Evolutionary conservation across 2,888 invertebrate species (phyloP).

Genomic region (Cyclophora punctaria): DNA sequence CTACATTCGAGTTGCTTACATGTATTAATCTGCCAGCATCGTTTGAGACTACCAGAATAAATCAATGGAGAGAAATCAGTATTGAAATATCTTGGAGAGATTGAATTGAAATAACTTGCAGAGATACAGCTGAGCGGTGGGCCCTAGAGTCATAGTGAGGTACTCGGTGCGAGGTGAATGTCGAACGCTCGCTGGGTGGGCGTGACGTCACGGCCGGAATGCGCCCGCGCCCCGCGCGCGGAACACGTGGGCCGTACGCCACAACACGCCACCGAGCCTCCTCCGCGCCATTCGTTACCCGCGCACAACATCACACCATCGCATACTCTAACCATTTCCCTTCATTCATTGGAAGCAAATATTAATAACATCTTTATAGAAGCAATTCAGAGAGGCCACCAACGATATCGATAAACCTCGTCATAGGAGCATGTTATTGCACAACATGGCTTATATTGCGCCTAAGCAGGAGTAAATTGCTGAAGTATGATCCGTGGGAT

Average conservation of each 20-base stretch:
- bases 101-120: conserved; percentile 20
- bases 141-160: conserved; percentile 32
- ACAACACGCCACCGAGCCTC: conserved; percentile 36
- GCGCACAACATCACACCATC: conserved; percentile 3
- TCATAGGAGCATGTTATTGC: conserved; percentile 7
- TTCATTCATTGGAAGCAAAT: no score
- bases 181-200: conserved; percentile 71
- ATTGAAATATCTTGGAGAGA: no score
- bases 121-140: conserved; percentile 45
- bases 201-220: conserved; percentile 74
- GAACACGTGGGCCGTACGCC: conserved; percentile 61
- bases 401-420: background rate
- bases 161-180: conserved; percentile 58
- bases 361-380: background rate
- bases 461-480: conserved; percentile 10
- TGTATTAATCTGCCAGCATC: no score
- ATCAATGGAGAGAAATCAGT: no score
- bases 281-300: conserved; percentile 21
- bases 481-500: conserved; percentile 42
- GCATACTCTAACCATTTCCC: conserved; percentile 32
- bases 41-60: no score
- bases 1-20: no score
- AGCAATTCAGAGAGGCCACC: conserved; percentile 10
- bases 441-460: conserved; percentile 12
- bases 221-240: conserved; percentile 47